These are phyloP conservation scores for Stigmatopora nigra DNA, from an alignment of 2,113 vertebrate species.

Conservation along the genomic window DNA sequence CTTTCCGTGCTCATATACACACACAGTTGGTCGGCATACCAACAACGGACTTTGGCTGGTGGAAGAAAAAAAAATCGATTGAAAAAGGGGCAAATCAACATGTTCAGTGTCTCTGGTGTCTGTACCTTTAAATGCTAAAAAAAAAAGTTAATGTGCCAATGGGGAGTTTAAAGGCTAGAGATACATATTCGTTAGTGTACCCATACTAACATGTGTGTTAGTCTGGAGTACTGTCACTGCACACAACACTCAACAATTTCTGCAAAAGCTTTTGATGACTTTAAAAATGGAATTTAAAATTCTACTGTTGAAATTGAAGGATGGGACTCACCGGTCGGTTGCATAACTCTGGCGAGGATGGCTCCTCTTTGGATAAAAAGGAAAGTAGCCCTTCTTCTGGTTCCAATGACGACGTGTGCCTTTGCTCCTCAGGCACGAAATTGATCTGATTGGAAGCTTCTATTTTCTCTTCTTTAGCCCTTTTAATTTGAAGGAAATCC, in stretches of 20 bases:
- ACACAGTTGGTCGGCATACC: slow-evolving; percentile 32
- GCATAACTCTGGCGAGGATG: slow-evolving; percentile 87
- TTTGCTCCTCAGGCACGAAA: slow-evolving; percentile 37
- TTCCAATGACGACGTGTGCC: slow-evolving; percentile 45
- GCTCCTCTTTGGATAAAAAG: slow-evolving; percentile 79
- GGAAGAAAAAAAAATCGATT: slow-evolving; percentile 20
- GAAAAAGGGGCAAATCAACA: slow-evolving; percentile 37
- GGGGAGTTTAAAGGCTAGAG: too few species aligned
- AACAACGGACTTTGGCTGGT: slow-evolving; percentile 52
- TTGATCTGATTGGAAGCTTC: slow-evolving; percentile 59
- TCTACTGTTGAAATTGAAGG: background rate
- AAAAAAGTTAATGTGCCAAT: too few species aligned
- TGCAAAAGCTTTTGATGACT: background rate
- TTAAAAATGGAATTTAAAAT: background rate
- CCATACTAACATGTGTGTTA: too few species aligned
- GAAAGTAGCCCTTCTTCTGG: slow-evolving; percentile 60
- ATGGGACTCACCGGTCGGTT: slow-evolving; percentile 79
- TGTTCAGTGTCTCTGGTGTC: slow-evolving; percentile 25
- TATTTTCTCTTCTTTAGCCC: slow-evolving; percentile 80
- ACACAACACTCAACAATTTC: background rate
- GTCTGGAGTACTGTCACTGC: too few species aligned
- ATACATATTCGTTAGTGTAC: too few species aligned
- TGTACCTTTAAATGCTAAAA: background rate
- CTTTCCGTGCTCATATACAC: background rate
- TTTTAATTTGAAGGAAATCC: slow-evolving; percentile 82